Evolutionary conservation across 2,888 invertebrate genomes (phyloP).

Genomic region (Nephrotoma appendiculata): DNA sequence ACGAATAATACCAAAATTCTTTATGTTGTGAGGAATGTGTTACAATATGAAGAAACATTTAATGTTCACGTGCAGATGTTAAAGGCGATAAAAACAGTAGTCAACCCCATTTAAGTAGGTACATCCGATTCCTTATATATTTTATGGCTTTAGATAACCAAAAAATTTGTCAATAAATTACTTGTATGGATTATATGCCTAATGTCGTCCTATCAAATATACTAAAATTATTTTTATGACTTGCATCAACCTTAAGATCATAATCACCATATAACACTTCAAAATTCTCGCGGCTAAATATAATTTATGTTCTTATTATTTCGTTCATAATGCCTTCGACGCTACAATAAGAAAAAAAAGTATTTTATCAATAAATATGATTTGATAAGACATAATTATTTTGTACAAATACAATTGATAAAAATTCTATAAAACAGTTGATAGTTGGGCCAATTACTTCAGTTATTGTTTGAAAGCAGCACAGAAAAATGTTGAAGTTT

Average conservation of each 20-base stretch:
- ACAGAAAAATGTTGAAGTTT: not conserved
- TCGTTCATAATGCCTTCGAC: not conserved
- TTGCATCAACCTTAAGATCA: not conserved
- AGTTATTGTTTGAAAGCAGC: not conserved
- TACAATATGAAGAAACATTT: too few relatives aligned
- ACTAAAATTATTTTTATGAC: not conserved
- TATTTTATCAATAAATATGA: not conserved
- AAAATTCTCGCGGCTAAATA: not conserved
- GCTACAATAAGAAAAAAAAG: not conserved
- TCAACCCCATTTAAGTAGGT: too few relatives aligned
- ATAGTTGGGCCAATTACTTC: not conserved
- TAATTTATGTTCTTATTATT: not conserved
- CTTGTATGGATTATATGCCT: too few relatives aligned
- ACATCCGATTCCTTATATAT: too few relatives aligned
- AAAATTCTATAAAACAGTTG: not conserved
- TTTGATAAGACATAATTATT: not conserved
- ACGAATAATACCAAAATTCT: too few relatives aligned
- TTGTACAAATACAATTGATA: not conserved
- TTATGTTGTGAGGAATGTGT: too few relatives aligned
- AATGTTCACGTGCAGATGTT: too few relatives aligned
- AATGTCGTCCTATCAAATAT: not conserved
- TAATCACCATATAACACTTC: not conserved
- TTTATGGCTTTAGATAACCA: too few relatives aligned
- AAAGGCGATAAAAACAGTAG: too few relatives aligned
- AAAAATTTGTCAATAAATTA: too few relatives aligned